phyloP scores from a whole-genome alignment of 1,140 invertebrate species.

The Cardiocondyla obscurior region DNA sequence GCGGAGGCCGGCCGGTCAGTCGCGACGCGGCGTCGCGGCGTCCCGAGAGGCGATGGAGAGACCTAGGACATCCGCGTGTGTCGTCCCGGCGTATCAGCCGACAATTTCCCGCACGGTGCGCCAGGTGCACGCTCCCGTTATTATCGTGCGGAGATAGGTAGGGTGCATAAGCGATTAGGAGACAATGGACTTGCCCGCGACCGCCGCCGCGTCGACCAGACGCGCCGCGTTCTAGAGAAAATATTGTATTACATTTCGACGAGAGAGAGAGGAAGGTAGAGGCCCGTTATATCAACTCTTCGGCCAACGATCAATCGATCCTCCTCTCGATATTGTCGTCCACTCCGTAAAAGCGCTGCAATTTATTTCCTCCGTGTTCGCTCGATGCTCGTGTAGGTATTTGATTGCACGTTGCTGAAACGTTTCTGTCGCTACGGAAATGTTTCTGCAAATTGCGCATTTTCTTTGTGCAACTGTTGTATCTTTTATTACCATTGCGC shows the following conservation, averaged over 20 bases:
- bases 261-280: background rate
- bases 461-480: background rate
- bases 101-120: slow-evolving; percentile 8
- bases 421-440: slow-evolving; percentile 24
- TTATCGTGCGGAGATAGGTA: slow-evolving; percentile 48
- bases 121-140: slow-evolving; percentile 67
- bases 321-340: slow-evolving; percentile 8
- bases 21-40: background rate
- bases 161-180: slow-evolving; percentile 66
- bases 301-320: slow-evolving; percentile 31
- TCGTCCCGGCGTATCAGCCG: background rate
- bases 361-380: slow-evolving; percentile 51
- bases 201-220: slow-evolving; percentile 22
- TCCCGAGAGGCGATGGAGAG: background rate
- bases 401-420: slow-evolving; percentile 34
- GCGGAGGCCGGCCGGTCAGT: slow-evolving; percentile 8
- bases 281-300: slow-evolving; percentile 14
- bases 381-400: slow-evolving; percentile 26
- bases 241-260: slow-evolving; percentile 35
- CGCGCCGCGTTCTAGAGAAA: slow-evolving; percentile 14
- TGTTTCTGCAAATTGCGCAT: slow-evolving; percentile 29
- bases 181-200: slow-evolving; percentile 30
- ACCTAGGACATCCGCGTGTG: background rate
- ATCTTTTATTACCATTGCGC: background rate
- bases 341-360: slow-evolving; percentile 8